Base-by-base conservation (phyloP, 2,888 invertebrate species). In the Girardia tigrina region DNA sequence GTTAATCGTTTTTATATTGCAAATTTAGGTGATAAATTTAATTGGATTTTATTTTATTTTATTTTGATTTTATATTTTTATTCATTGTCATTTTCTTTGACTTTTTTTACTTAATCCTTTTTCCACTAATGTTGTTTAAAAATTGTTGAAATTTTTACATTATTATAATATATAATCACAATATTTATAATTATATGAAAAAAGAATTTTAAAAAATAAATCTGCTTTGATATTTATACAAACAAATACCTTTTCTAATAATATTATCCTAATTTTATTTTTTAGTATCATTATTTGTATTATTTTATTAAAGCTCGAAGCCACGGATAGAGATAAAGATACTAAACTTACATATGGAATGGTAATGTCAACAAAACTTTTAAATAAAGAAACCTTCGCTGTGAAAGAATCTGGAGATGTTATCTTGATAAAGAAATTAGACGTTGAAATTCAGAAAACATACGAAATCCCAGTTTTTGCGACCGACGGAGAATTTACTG, bases 321-420 rank as follows among this genome's bases (percentile, higher is more conserved):
- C 56, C 4, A 56, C 56, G 4, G 56, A 56, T n/a, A 4, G n/a
- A n/a, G 56, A 56, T 56, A 56, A 56, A 56, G 56, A 56, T 56
- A 56, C 20, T 56, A 56, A 56, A 56, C 56, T 56, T 6, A n/a
- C n/a, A 2, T 56, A 56, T 56, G 56, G 56, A 12, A 56, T 56
- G 56, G 56, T 56, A 56, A 20, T 23, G 23, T 56, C 56, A 4
- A 56, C 56, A 23, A 56, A 56, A 12, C 69, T 28, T 14, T n/a
- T 56, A 42, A 74, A 42, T 27, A 42, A 20, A 69, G 26, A 42
- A 56, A 74, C 74, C 12, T 74, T 74, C 26, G 26, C 26, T 2
- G 74, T 74, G 20, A 69, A 74, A 69, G 56, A 69, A 26, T 28
- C 42, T 42, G 74, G 74, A 2, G 26, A 56, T 16, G 74, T 74